These are phyloP conservation scores for Aelia acuminata DNA, from an alignment of 2,888 invertebrate species.

Conservation along the genomic window DNA sequence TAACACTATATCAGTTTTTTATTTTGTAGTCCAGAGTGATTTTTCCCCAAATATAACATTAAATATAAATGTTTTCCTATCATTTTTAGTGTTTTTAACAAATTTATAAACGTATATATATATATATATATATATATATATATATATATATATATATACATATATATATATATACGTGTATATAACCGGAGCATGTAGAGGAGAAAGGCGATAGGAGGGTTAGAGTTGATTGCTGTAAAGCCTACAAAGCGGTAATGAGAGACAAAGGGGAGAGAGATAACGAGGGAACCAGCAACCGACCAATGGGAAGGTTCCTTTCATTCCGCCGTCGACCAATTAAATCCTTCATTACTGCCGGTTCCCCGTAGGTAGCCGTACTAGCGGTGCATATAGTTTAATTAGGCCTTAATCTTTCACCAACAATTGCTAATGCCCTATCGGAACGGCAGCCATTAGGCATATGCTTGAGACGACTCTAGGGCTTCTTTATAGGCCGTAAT, in stretches of 20 bases:
- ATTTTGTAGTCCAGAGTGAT: too few species aligned
- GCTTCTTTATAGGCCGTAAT: background rate
- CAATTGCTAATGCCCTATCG: background rate
- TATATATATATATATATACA: background rate
- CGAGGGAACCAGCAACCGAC: constrained; percentile 23
- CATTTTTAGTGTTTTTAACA: too few species aligned
- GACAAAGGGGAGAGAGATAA: constrained; percentile 40
- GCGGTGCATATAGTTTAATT: constrained; percentile 40
- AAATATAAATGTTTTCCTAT: too few species aligned
- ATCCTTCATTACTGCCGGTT: constrained; percentile 38
- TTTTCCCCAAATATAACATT: too few species aligned
- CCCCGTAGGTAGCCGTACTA: background rate
- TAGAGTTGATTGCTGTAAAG: constrained; percentile 38
- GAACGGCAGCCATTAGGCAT: background rate
- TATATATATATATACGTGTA: background rate
- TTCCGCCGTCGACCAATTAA: constrained; percentile 38
- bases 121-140: too few species aligned
- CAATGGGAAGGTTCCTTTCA: constrained; percentile 27
- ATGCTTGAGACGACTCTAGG: background rate
- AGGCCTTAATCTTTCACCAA: constrained; percentile 24
- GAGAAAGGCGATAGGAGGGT: constrained; percentile 4
- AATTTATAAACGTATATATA: too few species aligned
- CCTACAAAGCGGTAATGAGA: constrained; percentile 49
- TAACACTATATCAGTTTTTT: too few species aligned
- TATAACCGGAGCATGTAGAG: background rate